These are phyloP conservation scores for Cecidostiba fungosa DNA, from an alignment of 2,888 invertebrate genomes.

Conservation along the genomic window DNA sequence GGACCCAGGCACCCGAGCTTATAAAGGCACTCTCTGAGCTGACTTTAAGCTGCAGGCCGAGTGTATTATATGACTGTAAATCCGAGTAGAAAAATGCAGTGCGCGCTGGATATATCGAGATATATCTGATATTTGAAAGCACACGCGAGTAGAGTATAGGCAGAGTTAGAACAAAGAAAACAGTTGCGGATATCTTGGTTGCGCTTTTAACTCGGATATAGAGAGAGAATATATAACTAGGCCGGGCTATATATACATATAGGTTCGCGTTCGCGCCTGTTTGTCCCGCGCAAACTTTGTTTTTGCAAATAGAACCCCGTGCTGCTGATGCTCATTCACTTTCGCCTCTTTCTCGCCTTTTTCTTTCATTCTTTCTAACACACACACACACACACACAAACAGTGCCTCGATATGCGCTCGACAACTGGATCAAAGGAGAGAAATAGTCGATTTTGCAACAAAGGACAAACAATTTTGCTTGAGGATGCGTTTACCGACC, in stretches of 20 bases:
- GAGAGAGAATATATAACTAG: constrained; percentile 59
- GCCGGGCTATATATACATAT: not conserved
- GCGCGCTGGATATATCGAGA: too few species aligned
- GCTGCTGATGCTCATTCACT: constrained; percentile 70
- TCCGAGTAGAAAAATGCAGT: too few species aligned
- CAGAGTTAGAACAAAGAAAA: too few species aligned
- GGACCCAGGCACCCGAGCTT: constrained; percentile 35
- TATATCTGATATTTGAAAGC: too few species aligned
- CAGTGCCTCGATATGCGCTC: constrained; percentile 67
- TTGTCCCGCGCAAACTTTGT: constrained; percentile 79
- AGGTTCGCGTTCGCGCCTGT: constrained; percentile 72
- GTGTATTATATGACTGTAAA: too few species aligned
- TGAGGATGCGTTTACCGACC: too few species aligned
- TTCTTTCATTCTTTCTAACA: constrained; percentile 50
- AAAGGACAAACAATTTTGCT: too few species aligned
- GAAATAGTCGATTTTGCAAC: too few species aligned
- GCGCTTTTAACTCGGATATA: constrained; percentile 75
- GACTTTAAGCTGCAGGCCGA: too few species aligned
- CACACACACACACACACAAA: constrained; percentile 73
- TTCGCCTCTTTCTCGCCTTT: constrained; percentile 28
- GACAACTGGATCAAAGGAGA: constrained; percentile 15
- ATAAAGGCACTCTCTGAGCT: too few species aligned
- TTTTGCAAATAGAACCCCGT: constrained; percentile 78
- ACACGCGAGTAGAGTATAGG: too few species aligned
- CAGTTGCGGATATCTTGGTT: constrained; percentile 73